Evolutionary conservation across 1,140 invertebrate genomes (phyloP).

Genomic region (Bradynema listronoti): DNA sequence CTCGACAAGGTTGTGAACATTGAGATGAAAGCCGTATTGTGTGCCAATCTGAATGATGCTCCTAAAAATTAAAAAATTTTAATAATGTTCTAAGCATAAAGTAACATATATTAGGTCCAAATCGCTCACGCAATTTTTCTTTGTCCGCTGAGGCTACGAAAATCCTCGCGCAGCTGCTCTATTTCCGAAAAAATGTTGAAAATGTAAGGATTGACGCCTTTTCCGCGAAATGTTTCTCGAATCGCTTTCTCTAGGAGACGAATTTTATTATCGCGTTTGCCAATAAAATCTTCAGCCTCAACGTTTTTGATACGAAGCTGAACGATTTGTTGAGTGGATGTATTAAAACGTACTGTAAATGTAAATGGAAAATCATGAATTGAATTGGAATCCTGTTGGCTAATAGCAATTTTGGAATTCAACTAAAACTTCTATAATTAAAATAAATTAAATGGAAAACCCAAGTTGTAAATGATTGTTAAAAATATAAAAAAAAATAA

Average conservation of each 20-base stretch:
- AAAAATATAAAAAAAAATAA: too few species aligned
- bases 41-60: constrained; percentile 49
- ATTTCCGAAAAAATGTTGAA: constrained; percentile 41
- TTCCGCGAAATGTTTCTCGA: constrained; percentile 45
- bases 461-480: too few species aligned
- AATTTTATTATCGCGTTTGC: constrained; percentile 25
- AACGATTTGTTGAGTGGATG: constrained; percentile 43
- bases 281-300: constrained; percentile 49
- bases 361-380: too few species aligned
- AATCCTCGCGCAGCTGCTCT: constrained; percentile 7
- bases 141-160: too few species aligned
- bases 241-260: constrained; percentile 45
- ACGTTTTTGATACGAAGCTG: constrained; percentile 48
- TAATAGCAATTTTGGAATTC: too few species aligned
- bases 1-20: constrained; percentile 39
- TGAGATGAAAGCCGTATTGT: constrained; percentile 48
- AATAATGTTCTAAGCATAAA: not conserved
- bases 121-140: too few species aligned
- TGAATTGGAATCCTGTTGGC: too few species aligned
- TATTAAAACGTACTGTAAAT: constrained; percentile 44
- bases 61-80: constrained; percentile 18
- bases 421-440: too few species aligned
- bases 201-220: constrained; percentile 52
- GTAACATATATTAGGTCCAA: too few species aligned
- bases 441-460: too few species aligned